phyloP scores from a whole-genome alignment of 2,113 vertebrate species.

The Ascaphus truei region DNA sequence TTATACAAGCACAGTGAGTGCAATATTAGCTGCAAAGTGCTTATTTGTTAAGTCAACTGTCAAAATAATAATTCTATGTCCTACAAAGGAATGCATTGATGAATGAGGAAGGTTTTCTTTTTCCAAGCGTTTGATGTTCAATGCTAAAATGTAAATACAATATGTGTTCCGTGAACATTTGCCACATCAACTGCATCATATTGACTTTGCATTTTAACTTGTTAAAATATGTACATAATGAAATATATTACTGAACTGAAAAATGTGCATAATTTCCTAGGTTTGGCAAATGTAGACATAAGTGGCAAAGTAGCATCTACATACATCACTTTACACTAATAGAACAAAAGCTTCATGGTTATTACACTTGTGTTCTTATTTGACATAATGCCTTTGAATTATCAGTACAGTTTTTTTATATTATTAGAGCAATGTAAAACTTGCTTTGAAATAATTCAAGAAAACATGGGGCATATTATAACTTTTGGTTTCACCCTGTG shows the following conservation, averaged over 20 bases:
- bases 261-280: too few species aligned
- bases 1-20: background rate
- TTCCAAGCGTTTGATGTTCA: background rate
- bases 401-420: too few species aligned
- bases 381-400: too few species aligned
- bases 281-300: too few species aligned
- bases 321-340: background rate
- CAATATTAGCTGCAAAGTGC: conserved; percentile 1
- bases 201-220: background rate
- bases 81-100: background rate
- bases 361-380: background rate
- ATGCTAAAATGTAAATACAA: background rate
- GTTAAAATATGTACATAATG: background rate
- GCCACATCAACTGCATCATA: background rate
- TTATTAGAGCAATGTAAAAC: too few species aligned
- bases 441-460: too few species aligned
- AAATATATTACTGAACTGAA: too few species aligned
- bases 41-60: conserved; percentile 12
- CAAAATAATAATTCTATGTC: conserved; percentile 11
- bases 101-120: background rate
- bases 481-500: too few species aligned
- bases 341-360: too few species aligned
- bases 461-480: too few species aligned
- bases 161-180: background rate
- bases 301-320: too few species aligned